A percentile compares a stretch with the other conserved stretches of the same genome.
Conservation (phyloP, 1,140 invertebrate species). For the Eriosoma lanigerum region DNA sequence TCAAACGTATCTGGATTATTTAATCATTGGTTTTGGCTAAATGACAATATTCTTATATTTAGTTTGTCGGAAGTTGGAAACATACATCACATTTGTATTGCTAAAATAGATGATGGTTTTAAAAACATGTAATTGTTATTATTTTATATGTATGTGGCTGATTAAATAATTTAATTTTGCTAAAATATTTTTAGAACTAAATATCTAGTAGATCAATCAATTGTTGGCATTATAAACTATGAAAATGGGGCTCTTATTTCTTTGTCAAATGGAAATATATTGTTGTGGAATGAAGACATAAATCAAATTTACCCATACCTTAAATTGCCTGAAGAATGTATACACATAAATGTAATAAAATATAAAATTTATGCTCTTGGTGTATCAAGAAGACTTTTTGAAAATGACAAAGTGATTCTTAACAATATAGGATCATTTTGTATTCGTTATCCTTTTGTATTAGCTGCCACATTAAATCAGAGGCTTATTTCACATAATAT, state of each 20-base stretch:
- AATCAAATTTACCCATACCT: neutral
- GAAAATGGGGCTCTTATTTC: conserved; percentile 11
- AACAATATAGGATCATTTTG: conserved; percentile 42
- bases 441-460: conserved; percentile 40
- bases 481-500: conserved; percentile 25
- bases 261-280: conserved; percentile 17
- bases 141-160: too few species aligned
- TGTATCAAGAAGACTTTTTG: conserved; percentile 44
- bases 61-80: conserved; percentile 22
- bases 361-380: conserved; percentile 39
- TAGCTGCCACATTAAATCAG: conserved; percentile 41
- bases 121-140: conserved; percentile 10
- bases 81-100: conserved; percentile 19
- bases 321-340: conserved; percentile 39
- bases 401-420: conserved; percentile 35
- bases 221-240: conserved; percentile 14
- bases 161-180: too few species aligned
- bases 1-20: neutral
- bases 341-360: conserved; percentile 4
- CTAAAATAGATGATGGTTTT: neutral
- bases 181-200: conserved; percentile 14
- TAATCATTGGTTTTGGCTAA: conserved; percentile 44
- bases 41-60: conserved; percentile 27
- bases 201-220: conserved; percentile 5
- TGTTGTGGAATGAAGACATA: conserved; percentile 26